Evolutionary conservation across 2,797 vertebrate species (phyloP).

Genomic region (Gymnoscopelus microlampas): DNA sequence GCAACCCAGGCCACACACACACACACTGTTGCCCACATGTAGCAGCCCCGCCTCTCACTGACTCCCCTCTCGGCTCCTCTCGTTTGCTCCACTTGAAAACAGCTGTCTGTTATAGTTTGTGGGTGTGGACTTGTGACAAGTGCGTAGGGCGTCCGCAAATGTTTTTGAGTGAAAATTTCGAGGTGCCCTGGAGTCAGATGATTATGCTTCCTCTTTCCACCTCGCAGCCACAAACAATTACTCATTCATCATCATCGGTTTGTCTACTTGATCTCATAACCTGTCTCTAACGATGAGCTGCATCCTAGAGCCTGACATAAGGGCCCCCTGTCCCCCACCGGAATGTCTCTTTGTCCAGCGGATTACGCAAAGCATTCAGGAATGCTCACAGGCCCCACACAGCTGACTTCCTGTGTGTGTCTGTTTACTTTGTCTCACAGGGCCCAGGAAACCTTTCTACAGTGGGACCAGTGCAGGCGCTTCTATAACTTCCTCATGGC

Average conservation of each 20-base stretch:
- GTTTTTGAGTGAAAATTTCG: no score
- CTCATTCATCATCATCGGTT: no score
- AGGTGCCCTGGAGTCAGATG: no score
- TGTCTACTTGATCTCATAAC: neutral
- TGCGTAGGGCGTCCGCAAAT: no score
- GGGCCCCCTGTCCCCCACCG: conserved; percentile 20
- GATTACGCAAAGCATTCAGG: conserved; percentile 60
- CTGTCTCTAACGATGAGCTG: conserved; percentile 31
- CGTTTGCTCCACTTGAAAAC: no score
- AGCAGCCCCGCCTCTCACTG: no score
- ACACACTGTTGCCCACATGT: no score
- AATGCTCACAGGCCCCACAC: conserved; percentile 48
- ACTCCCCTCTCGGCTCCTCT: no score
- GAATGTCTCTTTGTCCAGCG: conserved; percentile 48
- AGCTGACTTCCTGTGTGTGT: conserved; percentile 60
- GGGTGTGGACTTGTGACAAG: no score
- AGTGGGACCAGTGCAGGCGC: conserved; percentile 97
- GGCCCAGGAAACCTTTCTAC: conserved; percentile 97
- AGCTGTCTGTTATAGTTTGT: no score
- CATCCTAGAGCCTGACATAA: conserved; percentile 32
- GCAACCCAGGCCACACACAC: no score
- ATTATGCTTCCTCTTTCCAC: neutral
- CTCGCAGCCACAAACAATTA: neutral
- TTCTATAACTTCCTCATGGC: conserved; percentile 99
- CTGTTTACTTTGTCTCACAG: conserved; percentile 69